Percentiles rank a stretch among this genome's conserved stretches.
These are phyloP conservation scores for Sarcophaga peregrina DNA, from an alignment of 1,140 invertebrate genomes.

Conservation along the genomic window DNA sequence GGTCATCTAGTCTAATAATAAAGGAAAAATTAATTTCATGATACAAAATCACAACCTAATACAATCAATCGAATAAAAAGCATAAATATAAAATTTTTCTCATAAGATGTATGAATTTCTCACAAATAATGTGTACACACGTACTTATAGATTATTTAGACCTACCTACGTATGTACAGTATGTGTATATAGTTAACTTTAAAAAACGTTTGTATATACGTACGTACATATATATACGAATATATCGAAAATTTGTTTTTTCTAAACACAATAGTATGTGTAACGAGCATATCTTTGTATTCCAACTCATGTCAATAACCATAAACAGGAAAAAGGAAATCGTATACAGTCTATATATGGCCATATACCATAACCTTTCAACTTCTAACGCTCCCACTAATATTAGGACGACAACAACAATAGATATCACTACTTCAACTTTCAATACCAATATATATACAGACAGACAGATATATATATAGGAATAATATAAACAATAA, in stretches of 20 bases:
- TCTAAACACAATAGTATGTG: neutral
- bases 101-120: too few species aligned
- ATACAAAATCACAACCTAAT: too few species aligned
- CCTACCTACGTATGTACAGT: neutral
- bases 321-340: constrained; percentile 27
- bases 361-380: neutral
- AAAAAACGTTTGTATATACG: neutral
- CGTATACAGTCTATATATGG: constrained; percentile 5
- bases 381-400: neutral
- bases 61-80: too few species aligned
- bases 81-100: too few species aligned
- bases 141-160: neutral
- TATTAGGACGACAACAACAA: neutral
- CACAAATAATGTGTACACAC: neutral
- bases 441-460: neutral
- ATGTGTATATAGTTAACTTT: neutral
- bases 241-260: neutral
- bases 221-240: neutral
- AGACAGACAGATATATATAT: neutral
- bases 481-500: neutral
- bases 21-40: too few species aligned
- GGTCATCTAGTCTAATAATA: too few species aligned
- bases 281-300: too few species aligned
- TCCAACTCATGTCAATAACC: neutral
- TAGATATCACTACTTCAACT: neutral